Evolutionary conservation across 2,797 vertebrate genomes (phyloP).

Genomic region (Onychomys leucogaster): DNA sequence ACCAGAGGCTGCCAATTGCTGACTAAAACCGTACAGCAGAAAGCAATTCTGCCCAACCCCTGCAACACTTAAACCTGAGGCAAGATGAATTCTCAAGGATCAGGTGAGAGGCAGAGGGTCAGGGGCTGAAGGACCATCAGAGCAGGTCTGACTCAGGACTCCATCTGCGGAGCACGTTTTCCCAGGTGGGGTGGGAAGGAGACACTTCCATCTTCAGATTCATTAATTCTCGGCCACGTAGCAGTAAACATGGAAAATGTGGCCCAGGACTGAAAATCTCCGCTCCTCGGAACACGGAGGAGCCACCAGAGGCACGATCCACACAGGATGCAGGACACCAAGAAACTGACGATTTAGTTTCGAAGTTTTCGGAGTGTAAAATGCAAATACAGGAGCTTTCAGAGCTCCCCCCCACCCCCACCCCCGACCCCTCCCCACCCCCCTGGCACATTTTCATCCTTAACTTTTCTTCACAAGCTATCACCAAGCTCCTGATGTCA

Average conservation of each 20-base stretch:
- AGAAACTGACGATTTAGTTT: background rate
- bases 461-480: background rate
- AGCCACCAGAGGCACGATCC: background rate
- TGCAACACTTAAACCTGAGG: background rate
- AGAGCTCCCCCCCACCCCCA: background rate
- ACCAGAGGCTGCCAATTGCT: background rate
- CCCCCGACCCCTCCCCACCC: fast-evolving
- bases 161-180: background rate
- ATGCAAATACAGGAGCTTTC: background rate
- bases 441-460: background rate
- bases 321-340: background rate
- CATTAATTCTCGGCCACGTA: background rate
- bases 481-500: background rate
- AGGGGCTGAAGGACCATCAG: background rate
- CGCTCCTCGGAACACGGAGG: background rate
- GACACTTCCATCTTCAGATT: background rate
- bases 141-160: background rate
- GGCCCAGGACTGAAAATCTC: background rate
- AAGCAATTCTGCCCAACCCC: background rate
- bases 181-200: background rate
- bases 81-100: background rate
- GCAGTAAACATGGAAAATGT: background rate
- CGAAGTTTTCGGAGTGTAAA: conserved; percentile 15
- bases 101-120: background rate
- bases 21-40: background rate